Base-by-base conservation (phyloP, 1,140 invertebrate genomes). In the Zaprionus nigranus region DNA sequence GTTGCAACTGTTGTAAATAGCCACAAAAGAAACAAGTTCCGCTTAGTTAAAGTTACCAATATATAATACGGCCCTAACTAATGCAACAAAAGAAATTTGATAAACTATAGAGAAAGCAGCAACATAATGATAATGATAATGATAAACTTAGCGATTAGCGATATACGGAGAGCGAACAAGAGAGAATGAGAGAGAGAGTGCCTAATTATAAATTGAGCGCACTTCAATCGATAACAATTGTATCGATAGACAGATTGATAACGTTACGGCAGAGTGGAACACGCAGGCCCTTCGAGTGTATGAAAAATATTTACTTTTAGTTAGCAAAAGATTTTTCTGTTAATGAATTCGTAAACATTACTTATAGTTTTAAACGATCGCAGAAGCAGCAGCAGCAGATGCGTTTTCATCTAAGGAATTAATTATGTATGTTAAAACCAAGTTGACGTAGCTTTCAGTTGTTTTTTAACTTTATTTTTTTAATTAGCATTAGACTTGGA, bases 391-490 rank as follows among this genome's bases (percentile, higher is more conserved):
- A 69, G 15, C 53, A 40, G 54, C 26, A 63, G 75, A 57, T 66
- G 20, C 20, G 46, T 36, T 76, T 79, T 75, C 71, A 63, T 38
- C n/a, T 78, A 51, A 69, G 36, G 49, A 72, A 79, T 9, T 46
- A 46, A 49, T 13, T 57, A 62, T 34, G 40, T 57, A 62, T 34
- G 40, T 17, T 59, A 34, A 51, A 40, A 22, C 15, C 13, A 24
- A 51, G 36, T 76, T 75, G 77, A 74, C 66, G 69, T 82, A 78
- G 84, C 74, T 87, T 84, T 88, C 70, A 84, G 74, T 88, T 84
- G 84, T 84, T 87, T 88, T 88, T 80, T 78, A 87, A 80, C 77
- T 82, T 77, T 75, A 75, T 70, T 75, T 82, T 82, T 87, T 82
- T 87, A 71, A 82, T 64, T 87, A 82, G 67, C 54, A 62, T 81